Evolutionary conservation across 2,888 invertebrate species (phyloP), one percentile per base, ranked within the genome.

Genomic region (Nudaria mundana): DNA sequence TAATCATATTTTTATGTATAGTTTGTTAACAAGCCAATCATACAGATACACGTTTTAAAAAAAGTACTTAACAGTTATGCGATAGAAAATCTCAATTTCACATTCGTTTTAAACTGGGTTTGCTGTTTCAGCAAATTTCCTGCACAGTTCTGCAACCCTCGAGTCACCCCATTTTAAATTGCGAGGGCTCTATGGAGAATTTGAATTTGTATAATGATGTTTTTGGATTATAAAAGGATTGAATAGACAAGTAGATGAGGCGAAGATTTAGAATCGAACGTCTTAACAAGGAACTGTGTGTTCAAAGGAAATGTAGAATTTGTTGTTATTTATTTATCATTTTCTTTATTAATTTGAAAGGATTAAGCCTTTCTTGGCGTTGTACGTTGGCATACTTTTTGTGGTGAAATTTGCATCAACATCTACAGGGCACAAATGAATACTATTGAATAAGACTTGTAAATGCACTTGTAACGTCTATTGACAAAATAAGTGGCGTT

Each of bases 201-300:
- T 62, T 63, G 60, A 68, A 68, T 68, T 63, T 57, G 55, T 66
- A 56, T 59, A 65, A 62, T 56, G 64, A 58, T 63, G 59, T 69
- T 65, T 61, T 64, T 58, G 60, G 59, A 59, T 67, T 64, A 66
- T 66, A 62, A 60, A 67, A 59, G 62, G 66, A 66, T 61, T 63
- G 58, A 63, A 59, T 59, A 60, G 57, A 56, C 56, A 52, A 53
- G 54, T 48, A 55, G 53, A 57, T 53, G 54, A 56, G 59, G 48
- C 45, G 52, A 50, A 56, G 62, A 54, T 58, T 50, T 44, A 13
- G 41, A 48, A 59, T 54, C 51, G 52, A 57, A 44, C 42, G 31
- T 7, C 22, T 26, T 28, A 2, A 22, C 14, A 18, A 12, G 12
- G 18, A 30, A 12, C 16, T n/a, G 16, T 24, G 5, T 16, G 23